phyloP scores from a whole-genome alignment of 2,888 invertebrate species.

The Sarcophaga subvicina region DNA sequence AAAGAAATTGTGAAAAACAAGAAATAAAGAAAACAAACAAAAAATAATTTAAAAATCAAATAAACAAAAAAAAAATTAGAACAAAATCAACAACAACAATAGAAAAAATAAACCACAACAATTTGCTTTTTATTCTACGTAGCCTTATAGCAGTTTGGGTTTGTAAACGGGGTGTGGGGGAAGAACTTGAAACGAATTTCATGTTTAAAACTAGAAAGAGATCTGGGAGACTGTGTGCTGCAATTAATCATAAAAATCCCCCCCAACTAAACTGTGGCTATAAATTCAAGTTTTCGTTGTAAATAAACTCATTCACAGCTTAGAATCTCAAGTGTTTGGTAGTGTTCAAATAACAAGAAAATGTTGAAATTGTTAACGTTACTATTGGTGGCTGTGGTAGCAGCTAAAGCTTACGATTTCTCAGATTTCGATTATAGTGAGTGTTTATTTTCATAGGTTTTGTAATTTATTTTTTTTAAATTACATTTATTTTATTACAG shows the following conservation, averaged over 20 bases:
- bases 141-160: background rate
- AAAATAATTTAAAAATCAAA: conserved; percentile 19
- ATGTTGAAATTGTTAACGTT: conserved; percentile 71
- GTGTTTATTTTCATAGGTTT: conserved; percentile 25
- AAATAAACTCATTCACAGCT: conserved; percentile 26
- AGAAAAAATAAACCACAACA: conserved; percentile 9
- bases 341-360: background rate
- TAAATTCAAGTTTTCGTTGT: conserved; percentile 22
- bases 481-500: conserved; percentile 56
- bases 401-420: conserved; percentile 72
- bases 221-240: background rate
- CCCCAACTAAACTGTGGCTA: background rate
- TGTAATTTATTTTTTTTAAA: background rate
- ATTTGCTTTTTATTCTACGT: background rate
- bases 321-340: background rate
- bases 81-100: background rate
- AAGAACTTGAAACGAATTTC: background rate
- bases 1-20: conserved; percentile 19
- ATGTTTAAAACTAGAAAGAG: background rate
- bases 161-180: background rate
- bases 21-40: conserved; percentile 19
- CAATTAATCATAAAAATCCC: too few species aligned
- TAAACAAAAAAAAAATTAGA: background rate
- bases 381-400: conserved; percentile 59
- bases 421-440: conserved; percentile 73